Evolutionary conservation across 2,888 invertebrate genomes (phyloP).

Genomic region (Cryptocephalus primarius): DNA sequence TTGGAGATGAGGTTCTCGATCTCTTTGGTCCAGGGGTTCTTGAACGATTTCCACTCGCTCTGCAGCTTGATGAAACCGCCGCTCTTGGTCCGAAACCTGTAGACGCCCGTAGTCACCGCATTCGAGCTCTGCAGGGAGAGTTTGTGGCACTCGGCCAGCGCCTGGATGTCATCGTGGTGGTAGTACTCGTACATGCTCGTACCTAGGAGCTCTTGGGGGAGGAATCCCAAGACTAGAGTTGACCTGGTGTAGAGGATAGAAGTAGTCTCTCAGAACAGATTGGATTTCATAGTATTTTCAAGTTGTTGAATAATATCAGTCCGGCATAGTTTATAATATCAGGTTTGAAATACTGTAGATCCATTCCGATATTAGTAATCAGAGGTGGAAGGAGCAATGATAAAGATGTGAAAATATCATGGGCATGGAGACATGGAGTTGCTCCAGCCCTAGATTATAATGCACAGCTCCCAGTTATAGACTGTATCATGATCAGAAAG

Average conservation of each 20-base stretch:
- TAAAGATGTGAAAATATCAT: too few species aligned
- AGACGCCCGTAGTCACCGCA: slow-evolving; percentile 56
- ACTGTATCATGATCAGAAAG: too few species aligned
- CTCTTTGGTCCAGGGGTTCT: slow-evolving; percentile 93
- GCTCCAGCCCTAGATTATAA: too few species aligned
- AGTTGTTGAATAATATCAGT: too few species aligned
- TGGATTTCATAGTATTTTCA: too few species aligned
- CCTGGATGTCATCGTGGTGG: slow-evolving; percentile 67
- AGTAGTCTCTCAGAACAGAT: not conserved
- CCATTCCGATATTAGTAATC: too few species aligned
- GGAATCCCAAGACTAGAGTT: slow-evolving; percentile 76
- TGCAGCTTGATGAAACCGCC: slow-evolving; percentile 62
- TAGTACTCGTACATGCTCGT: slow-evolving; percentile 91
- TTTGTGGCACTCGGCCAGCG: slow-evolving; percentile 76
- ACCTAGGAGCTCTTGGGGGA: slow-evolving; percentile 87
- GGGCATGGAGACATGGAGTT: too few species aligned
- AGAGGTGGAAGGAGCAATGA: too few species aligned
- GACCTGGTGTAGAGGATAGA: slow-evolving; percentile 1
- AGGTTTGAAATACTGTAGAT: too few species aligned
- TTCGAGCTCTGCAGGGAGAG: slow-evolving; percentile 56
- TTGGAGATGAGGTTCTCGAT: slow-evolving; percentile 83
- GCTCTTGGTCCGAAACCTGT: slow-evolving; percentile 71
- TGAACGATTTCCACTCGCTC: slow-evolving; percentile 81
- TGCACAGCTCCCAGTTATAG: too few species aligned
- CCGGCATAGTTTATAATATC: too few species aligned